These are phyloP conservation scores for Darevskia mixta DNA, from an alignment of 2,797 vertebrate species.

Conservation along the genomic window DNA sequence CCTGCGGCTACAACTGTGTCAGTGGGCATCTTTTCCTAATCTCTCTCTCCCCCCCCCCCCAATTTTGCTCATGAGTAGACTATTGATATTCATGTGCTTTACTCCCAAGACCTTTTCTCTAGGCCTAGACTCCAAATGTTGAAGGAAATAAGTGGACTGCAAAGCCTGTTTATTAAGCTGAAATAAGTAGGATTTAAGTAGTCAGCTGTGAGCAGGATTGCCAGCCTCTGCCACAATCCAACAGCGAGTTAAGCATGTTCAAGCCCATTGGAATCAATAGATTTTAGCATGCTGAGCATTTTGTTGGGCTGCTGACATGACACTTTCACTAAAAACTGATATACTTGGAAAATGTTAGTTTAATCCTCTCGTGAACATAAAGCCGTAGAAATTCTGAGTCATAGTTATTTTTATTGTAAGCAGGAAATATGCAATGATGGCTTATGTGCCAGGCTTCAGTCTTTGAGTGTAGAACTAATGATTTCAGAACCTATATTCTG, in stretches of 20 bases:
- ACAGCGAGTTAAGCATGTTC: background rate
- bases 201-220: background rate
- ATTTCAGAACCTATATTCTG: conserved; percentile 31
- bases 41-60: background rate
- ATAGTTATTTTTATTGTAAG: background rate
- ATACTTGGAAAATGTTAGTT: conserved; percentile 19
- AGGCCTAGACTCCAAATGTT: background rate
- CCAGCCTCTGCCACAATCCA: background rate
- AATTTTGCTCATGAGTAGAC: background rate
- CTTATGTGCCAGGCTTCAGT: background rate
- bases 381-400: conserved; percentile 5
- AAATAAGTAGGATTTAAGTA: background rate
- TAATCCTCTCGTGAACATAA: background rate
- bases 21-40: background rate
- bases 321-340: conserved; percentile 13
- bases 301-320: background rate
- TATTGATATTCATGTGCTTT: background rate
- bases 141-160: background rate
- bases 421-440: conserved; percentile 10
- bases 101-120: background rate
- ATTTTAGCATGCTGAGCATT: background rate
- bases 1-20: background rate
- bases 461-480: background rate
- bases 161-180: background rate
- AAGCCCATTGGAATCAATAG: background rate